Evolutionary conservation across 2,113 vertebrate species (phyloP), one percentile per base, ranked within the genome.

Genomic region (Rhipidura dahli): DNA sequence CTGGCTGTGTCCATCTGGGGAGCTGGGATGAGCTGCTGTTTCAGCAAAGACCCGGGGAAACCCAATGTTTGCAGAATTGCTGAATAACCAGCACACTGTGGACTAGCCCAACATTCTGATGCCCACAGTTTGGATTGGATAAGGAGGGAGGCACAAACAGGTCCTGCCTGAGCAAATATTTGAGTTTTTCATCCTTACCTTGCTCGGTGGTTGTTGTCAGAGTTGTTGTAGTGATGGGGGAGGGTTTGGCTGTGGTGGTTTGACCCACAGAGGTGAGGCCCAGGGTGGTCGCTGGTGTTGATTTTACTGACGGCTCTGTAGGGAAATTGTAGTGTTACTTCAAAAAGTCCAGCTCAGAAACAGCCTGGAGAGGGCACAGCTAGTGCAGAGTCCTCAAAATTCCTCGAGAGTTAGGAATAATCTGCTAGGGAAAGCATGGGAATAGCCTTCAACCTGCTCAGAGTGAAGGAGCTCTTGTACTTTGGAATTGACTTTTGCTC

Each of bases 171-270:
- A 77, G 50, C n/a, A 65, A 73, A 77, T 69, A 42, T 28, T 6
- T 9, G 40, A 30, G 11, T 77, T 93, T 69, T 86, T 64, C 51
- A 10, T 47, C 16, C 92, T 92, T 87, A 94, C 96, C 80, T 80
- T 0, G 22, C 2, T 2, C 11, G 9, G 72, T 59, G 1, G 4
- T 2, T 0, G 9, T 40, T 49, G 30, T 40, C 21, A 17, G 64
- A 2, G 54, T 39, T 15, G 39, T 47, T 30, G 83, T 33, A 13
- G 60, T 0, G 4, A 1, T 1, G 8, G 39, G 15, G 53, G 60
- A 31, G 51, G 63, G 3, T 26, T 50, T 92, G 71, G 15, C 56
- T 83, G 83, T 8, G 8, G 86, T 22, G 2, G 39, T 26, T 42
- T 33, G 76, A 76, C 22, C 42, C 64, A 27, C 27, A 6, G 79